Percentiles rank a stretch among this genome's conserved stretches.
These are phyloP conservation scores for Actinemys pallida DNA, from an alignment of 2,113 vertebrate species.

Conservation along the genomic window DNA sequence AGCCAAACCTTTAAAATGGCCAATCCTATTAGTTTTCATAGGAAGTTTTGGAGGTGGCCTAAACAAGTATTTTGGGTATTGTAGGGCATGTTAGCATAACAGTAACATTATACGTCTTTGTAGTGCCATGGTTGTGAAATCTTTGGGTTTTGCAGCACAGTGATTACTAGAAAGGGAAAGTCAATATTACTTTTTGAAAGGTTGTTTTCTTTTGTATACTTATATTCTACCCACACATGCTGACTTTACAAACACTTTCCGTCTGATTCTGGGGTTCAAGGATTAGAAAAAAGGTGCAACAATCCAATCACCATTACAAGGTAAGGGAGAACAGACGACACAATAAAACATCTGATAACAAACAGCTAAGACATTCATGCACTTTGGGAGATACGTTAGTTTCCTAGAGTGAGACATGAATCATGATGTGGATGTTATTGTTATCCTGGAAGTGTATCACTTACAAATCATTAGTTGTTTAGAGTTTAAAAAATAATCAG, in stretches of 20 bases:
- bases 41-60: background rate
- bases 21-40: rapidly evolving
- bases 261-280: background rate
- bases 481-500: background rate
- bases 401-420: background rate
- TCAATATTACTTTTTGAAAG: background rate
- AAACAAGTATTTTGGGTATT: background rate
- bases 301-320: background rate
- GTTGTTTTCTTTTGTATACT: background rate
- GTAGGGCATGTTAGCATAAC: rapidly evolving
- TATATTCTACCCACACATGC: background rate
- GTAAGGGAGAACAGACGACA: background rate
- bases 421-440: rapidly evolving
- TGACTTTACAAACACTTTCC: background rate
- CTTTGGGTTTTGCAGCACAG: background rate
- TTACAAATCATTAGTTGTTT: background rate
- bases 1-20: background rate
- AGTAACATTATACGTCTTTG: background rate
- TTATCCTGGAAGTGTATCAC: background rate
- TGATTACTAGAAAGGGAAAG: background rate
- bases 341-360: background rate
- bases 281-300: background rate
- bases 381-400: background rate
- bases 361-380: background rate
- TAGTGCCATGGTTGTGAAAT: background rate